Evolutionary conservation across 2,888 invertebrate genomes (phyloP).

Genomic region (Reticulitermes lucifugus): DNA sequence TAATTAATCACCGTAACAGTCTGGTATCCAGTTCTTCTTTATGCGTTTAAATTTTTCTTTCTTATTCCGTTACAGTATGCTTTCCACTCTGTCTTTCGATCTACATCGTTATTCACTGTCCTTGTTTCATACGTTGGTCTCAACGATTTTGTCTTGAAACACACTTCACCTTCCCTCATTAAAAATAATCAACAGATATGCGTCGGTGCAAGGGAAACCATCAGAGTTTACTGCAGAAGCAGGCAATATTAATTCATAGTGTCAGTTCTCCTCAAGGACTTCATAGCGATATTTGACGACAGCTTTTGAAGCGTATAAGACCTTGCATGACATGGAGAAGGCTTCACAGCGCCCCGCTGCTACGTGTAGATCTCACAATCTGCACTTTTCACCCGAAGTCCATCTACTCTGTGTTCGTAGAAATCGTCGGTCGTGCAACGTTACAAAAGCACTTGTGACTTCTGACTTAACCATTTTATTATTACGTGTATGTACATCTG

Average conservation of each 20-base stretch:
- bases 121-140: not conserved
- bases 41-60: not conserved
- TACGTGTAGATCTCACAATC: no score
- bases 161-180: not conserved
- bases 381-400: no score
- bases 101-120: not conserved
- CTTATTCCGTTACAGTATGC: not conserved
- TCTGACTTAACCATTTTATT: no score
- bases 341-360: no score
- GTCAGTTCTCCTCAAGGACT: not conserved
- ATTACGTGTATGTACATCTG: no score
- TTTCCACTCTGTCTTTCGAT: not conserved
- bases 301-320: no score
- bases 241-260: not conserved
- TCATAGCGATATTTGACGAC: not conserved
- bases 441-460: no score
- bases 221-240: not conserved
- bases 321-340: no score
- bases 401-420: no score
- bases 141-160: not conserved
- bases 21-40: not conserved
- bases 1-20: not conserved
- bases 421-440: no score
- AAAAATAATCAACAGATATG: not conserved
- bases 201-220: not conserved